Percentiles rank a stretch among this genome's conserved stretches.
Conservation (phyloP, 2,113 vertebrate genomes). For the Sapayoa aenigma region DNA sequence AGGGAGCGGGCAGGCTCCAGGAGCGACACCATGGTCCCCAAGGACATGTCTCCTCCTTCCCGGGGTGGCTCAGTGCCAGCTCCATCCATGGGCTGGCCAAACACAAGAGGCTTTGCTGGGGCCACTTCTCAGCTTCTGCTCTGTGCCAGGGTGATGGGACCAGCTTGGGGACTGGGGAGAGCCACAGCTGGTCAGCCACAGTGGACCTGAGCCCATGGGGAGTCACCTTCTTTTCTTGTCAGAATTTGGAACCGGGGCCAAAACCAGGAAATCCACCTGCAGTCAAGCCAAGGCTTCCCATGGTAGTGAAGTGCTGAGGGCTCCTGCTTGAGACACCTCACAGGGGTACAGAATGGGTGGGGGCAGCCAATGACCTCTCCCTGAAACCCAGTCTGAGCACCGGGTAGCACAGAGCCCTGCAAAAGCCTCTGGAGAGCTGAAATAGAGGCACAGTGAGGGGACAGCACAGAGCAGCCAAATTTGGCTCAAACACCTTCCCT, state of each 20-base stretch:
- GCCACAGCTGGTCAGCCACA: accelerated
- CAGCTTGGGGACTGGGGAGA: accelerated
- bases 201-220: accelerated
- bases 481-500: neutral
- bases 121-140: neutral
- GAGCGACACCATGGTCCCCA: neutral
- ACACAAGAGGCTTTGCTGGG: neutral
- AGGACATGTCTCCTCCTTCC: neutral
- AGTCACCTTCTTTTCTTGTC: accelerated
- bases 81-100: accelerated
- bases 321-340: neutral
- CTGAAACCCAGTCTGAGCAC: neutral
- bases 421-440: neutral
- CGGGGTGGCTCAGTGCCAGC: neutral
- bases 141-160: accelerated
- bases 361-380: neutral
- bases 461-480: neutral
- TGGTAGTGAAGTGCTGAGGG: accelerated
- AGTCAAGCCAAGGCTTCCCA: neutral
- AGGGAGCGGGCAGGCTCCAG: neutral
- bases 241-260: accelerated
- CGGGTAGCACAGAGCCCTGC: neutral
- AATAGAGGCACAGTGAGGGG: neutral
- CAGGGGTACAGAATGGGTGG: neutral
- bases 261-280: accelerated